Percentiles rank a stretch among this genome's conserved stretches.
These are phyloP conservation scores for Cecropterus lyciades DNA, from an alignment of 1,140 invertebrate species.

Conservation along the genomic window DNA sequence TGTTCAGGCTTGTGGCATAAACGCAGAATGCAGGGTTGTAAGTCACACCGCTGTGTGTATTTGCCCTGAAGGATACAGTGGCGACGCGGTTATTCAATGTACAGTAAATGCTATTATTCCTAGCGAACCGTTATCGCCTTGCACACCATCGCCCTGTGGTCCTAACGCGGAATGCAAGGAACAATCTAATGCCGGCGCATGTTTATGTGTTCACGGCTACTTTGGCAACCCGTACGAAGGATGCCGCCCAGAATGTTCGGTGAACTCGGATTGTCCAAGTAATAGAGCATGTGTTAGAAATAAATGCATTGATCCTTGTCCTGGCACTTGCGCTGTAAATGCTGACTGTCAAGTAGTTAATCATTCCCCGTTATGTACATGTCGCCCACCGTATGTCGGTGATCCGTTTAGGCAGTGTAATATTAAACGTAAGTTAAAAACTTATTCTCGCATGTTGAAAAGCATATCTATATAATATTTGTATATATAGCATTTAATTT, in stretches of 20 bases:
- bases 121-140: conserved; percentile 73
- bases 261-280: conserved; percentile 86
- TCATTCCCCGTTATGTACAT: conserved; percentile 91
- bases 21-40: conserved; percentile 88
- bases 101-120: conserved; percentile 53
- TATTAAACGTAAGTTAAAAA: conserved; percentile 57
- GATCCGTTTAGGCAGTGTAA: conserved; percentile 88
- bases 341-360: conserved; percentile 88
- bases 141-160: conserved; percentile 86
- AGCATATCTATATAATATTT: too few relatives aligned
- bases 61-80: conserved; percentile 88
- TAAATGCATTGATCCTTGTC: conserved; percentile 1
- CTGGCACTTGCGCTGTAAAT: neutral
- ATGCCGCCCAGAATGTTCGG: conserved; percentile 83
- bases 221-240: conserved; percentile 84
- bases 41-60: conserved; percentile 90
- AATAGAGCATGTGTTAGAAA: conserved; percentile 86
- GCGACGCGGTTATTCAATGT: conserved; percentile 87
- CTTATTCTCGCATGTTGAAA: too few relatives aligned
- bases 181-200: conserved; percentile 84
- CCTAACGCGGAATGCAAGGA: conserved; percentile 85
- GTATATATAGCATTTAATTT: too few relatives aligned
- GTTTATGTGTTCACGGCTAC: conserved; percentile 84
- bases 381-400: conserved; percentile 88
- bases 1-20: conserved; percentile 87